Evolutionary conservation across 2,113 vertebrate species (phyloP).

Genomic region (Pterocles burchelli): DNA sequence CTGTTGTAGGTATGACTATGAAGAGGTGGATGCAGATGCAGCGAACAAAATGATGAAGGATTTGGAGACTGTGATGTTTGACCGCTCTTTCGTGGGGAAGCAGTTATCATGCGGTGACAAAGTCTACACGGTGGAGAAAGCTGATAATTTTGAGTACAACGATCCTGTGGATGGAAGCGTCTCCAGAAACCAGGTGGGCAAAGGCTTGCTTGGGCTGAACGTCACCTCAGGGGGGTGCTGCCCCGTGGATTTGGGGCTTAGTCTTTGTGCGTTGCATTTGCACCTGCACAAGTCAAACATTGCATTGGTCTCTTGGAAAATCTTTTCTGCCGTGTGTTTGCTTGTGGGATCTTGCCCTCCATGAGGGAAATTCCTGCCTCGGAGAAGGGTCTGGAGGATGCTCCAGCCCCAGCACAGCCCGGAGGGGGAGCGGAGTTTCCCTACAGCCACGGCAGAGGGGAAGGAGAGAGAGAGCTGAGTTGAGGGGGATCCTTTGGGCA

Average conservation of each 20-base stretch:
- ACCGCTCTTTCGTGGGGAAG: conserved; percentile 89
- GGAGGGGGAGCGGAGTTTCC: not conserved
- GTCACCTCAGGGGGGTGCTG: not conserved
- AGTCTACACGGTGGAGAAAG: conserved; percentile 88
- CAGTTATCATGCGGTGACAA: conserved; percentile 88
- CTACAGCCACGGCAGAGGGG: not conserved
- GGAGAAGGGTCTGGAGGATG: not conserved
- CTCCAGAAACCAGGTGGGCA: conserved; percentile 93
- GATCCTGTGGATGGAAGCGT: conserved; percentile 95
- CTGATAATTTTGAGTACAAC: conserved; percentile 94
- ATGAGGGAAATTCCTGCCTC: not conserved
- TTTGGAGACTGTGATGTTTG: conserved; percentile 86
- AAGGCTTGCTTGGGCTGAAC: not conserved
- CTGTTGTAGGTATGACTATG: conserved; percentile 90
- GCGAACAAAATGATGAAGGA: conserved; percentile 96
- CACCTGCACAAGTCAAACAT: not conserved
- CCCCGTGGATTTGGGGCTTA: not conserved
- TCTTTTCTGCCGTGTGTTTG: not conserved
- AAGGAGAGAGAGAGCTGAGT: not conserved
- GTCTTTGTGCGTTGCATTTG: not conserved
- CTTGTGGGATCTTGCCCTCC: not conserved
- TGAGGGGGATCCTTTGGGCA: not conserved
- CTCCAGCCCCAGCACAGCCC: not conserved
- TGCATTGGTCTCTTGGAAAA: not conserved
- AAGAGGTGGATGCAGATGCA: conserved; percentile 92